These are phyloP conservation scores for Morinoia aosen DNA, from an alignment of 2,888 invertebrate species.

Conservation along the genomic window DNA sequence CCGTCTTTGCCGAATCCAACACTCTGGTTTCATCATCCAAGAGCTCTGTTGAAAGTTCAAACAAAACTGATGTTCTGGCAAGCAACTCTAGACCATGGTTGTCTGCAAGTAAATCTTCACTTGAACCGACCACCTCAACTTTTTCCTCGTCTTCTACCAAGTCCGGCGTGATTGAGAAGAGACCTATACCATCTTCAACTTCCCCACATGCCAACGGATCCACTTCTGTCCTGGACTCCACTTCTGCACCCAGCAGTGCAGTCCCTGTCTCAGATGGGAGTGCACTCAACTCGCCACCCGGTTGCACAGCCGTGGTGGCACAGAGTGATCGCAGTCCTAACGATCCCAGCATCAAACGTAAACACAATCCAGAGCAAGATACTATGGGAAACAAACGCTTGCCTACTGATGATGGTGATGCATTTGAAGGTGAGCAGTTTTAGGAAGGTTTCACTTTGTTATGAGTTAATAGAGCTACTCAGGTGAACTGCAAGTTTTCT, in stretches of 20 bases:
- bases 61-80: not conserved
- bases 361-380: not conserved
- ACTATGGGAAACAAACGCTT: not conserved
- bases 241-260: not conserved
- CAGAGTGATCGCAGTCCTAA: not conserved
- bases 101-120: not conserved
- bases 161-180: not conserved
- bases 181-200: not conserved
- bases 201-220: not conserved
- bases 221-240: not conserved
- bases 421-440: not conserved
- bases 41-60: not conserved
- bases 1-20: not conserved
- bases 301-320: not conserved
- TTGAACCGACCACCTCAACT: not conserved
- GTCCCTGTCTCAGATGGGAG: not conserved
- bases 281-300: not conserved
- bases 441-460: not conserved
- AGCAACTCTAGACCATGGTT: not conserved
- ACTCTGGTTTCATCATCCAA: not conserved
- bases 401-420: not conserved
- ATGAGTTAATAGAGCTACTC: not conserved
- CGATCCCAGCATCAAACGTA: not conserved
- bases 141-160: not conserved
- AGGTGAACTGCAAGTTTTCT: not conserved